Evolutionary conservation across 2,797 vertebrate species (phyloP), one percentile per base, ranked within the genome.

Genomic region (Cirrhinus molitorella): DNA sequence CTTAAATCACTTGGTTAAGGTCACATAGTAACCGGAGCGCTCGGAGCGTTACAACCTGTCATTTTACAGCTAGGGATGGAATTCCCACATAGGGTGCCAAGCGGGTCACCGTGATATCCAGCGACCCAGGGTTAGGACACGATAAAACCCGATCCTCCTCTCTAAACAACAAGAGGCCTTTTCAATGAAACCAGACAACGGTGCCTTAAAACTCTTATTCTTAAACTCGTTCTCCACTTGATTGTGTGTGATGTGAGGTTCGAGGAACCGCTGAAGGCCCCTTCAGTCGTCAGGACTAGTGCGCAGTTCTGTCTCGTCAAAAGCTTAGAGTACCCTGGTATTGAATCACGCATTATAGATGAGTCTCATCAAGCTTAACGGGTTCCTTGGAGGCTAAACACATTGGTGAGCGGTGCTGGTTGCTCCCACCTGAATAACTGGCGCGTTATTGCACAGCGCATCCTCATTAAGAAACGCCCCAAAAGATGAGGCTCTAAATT

Each of bases 341-440:
- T 95, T 93, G 93, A 95, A 94, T 92, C 92, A 93, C 91, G 93
- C 92, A 94, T 94, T 94, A 94, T 94, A 93, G 92, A 94, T 94
- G 94, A 93, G 92, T 93, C 94, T 94, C 94, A 94, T 95, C 93
- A 92, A 88, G 91, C 89, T 91, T 93, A 90, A 91, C 90, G 88
- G 89, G 88, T 88, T 92, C 93, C 92, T 94, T 90, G 84, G 91
- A 94, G 94, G 92, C 94, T 93, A 92, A 94, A 93, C 93, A 93
- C 90, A 88, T 87, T 79, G 78, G 72, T 83, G 78, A 51, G 87
- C 89, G 8, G 88, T 84, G 92, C 88, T 92, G 90, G 87, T 66
- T 72, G 76, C 73, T 84, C 83, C 89, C 88, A 79, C 84, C 73
- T 92, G 92, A 92, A 92, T 89, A 91, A 90, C 88, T 91, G 88